Conservation (phyloP, 2,797 vertebrate genomes). For the Channallabes apus region DNA sequence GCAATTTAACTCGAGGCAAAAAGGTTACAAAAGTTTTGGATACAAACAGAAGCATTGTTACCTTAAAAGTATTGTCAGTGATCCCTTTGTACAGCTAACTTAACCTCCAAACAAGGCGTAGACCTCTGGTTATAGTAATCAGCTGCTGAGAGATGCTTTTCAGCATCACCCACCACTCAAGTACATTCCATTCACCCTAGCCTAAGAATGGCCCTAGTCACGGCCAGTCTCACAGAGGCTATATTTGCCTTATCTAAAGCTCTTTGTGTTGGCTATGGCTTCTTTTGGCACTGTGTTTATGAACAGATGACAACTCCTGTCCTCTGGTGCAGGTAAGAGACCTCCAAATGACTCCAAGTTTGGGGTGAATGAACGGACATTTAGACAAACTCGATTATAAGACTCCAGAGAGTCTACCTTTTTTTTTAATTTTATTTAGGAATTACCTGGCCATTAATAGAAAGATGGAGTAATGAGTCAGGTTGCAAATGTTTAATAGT, state of each 20-base stretch:
- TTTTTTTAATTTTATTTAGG: background rate
- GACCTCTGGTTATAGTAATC: slow-evolving; percentile 37
- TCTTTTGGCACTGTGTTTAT: slow-evolving; percentile 74
- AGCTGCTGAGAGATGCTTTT: slow-evolving; percentile 48
- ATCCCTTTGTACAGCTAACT: slow-evolving; percentile 29
- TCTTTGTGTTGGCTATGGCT: slow-evolving; percentile 65
- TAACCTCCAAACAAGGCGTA: slow-evolving; percentile 35
- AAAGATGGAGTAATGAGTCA: background rate
- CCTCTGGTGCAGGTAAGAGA: slow-evolving; percentile 69
- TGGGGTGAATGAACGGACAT: slow-evolving; percentile 51
- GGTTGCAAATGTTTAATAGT: background rate
- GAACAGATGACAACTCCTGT: slow-evolving; percentile 77
- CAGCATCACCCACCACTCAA: slow-evolving; percentile 39
- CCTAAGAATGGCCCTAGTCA: slow-evolving; percentile 33
- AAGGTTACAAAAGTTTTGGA: slow-evolving; percentile 64
- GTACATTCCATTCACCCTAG: slow-evolving; percentile 33
- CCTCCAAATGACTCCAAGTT: slow-evolving; percentile 65
- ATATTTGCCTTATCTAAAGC: slow-evolving; percentile 75
- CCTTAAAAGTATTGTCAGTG: slow-evolving; percentile 35
- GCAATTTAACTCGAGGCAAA: slow-evolving; percentile 42
- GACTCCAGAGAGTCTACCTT: background rate
- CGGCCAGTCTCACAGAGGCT: slow-evolving; percentile 61
- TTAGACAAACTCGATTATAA: slow-evolving; percentile 8
- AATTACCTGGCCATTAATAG: background rate
- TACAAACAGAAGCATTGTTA: slow-evolving; percentile 65